Base-by-base conservation (phyloP, 2,797 vertebrate species). In the Hephaestus fuliginosus region DNA sequence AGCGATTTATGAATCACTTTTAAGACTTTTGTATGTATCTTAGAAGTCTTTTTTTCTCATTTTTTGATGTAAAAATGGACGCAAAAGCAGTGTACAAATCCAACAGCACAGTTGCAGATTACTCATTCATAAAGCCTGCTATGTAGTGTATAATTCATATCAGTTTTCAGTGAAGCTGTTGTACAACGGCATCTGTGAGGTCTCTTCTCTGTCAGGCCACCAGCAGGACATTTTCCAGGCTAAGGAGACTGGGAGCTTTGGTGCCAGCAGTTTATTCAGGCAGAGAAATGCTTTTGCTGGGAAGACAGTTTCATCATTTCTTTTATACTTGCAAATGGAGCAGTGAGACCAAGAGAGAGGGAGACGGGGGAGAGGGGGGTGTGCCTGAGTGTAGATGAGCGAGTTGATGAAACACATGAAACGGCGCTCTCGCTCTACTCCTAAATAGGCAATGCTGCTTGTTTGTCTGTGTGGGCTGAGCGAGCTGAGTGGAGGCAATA, bases 371-470 rank as follows among this genome's bases (percentile, higher is more conserved):
- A 60, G 46, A 36, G 57, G 30, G 48, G 82, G 51, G 70, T 65
- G 84, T 78, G 83, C 13, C 43, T 60, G 64, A 49, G 49, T 53
- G 62, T 22, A 33, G 69, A 79, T 76, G 85, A 79, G 25, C 4
- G 52, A 65, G 61, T 63, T 74, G 81, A 83, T 80, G 88, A 88
- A 82, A 86, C 63, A 20, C 68, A 80, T 74, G 75, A 86, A 84
- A 36, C 69, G 18, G 57, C 8, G 5, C 56, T 77, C 77, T 78
- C 73, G 22, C 22, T 20, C 57, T 80, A 67, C 76, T 91, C 95
- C 94, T 92, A 94, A 94, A 95, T 93, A 95, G 94, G 94, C 80
- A 95, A 93, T 87, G 87, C 73, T 67, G 79, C 72, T 69, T 77
- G 68, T 87, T 84, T 80, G 44, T 78, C 64, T 66, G 44, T 15